These are phyloP conservation scores for Anolis sagrei DNA, from an alignment of 2,113 vertebrate species.

Conservation along the genomic window DNA sequence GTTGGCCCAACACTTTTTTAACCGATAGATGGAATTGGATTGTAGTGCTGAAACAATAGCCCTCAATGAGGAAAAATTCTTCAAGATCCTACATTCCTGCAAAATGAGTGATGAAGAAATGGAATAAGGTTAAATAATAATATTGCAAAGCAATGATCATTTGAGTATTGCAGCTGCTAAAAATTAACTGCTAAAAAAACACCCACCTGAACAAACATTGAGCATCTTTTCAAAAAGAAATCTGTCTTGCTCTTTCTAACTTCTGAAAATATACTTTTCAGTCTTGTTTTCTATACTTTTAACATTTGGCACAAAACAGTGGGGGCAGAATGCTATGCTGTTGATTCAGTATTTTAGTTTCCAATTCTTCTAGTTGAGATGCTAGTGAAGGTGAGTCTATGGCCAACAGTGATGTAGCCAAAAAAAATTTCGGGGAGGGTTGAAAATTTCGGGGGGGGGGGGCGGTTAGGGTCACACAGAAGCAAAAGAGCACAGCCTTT, in stretches of 20 bases:
- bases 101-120: constrained; percentile 60
- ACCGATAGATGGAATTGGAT: constrained; percentile 92
- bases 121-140: constrained; percentile 68
- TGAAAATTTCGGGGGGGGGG: too few relatives aligned
- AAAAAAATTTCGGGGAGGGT: too few relatives aligned
- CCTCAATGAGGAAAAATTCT: constrained; percentile 94
- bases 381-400: constrained; percentile 39
- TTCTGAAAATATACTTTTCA: constrained; percentile 54
- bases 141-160: constrained; percentile 40
- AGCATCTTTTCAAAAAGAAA: constrained; percentile 60
- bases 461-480: too few relatives aligned
- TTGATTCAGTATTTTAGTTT: constrained; percentile 65
- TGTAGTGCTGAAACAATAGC: constrained; percentile 93
- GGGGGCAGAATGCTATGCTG: constrained; percentile 23
- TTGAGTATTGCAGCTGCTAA: constrained; percentile 61
- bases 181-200: constrained; percentile 56
- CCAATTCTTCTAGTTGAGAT: constrained; percentile 64
- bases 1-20: constrained; percentile 89
- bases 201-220: constrained; percentile 75
- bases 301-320: constrained; percentile 16
- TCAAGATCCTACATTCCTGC: constrained; percentile 95
- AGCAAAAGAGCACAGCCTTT: too few relatives aligned
- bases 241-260: constrained; percentile 41
- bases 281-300: constrained; percentile 69
- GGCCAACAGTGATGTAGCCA: too few relatives aligned